Conservation (phyloP, 2,113 vertebrate genomes). For the Dasypus novemcinctus region DNA sequence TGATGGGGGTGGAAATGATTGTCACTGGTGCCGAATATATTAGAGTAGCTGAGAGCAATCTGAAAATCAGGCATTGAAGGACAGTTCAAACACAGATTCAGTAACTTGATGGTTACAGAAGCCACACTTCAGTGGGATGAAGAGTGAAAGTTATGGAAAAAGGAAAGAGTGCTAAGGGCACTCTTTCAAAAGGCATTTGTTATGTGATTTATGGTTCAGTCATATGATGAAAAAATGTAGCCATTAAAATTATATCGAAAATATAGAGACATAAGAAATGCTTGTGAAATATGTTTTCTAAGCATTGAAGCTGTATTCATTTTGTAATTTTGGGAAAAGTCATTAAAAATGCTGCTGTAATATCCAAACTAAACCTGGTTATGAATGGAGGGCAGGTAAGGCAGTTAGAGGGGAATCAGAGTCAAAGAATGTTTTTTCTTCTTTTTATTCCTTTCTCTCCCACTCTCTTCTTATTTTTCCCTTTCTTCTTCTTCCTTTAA, state of each 20-base stretch:
- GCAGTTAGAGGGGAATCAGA: not conserved
- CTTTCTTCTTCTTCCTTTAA: not conserved
- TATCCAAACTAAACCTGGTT: not conserved
- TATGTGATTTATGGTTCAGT: not conserved
- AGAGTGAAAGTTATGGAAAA: not conserved
- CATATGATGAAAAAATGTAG: not conserved
- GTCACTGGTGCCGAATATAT: not conserved
- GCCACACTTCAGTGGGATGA: not conserved
- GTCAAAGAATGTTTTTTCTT: not conserved
- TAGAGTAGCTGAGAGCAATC: not conserved
- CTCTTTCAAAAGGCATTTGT: not conserved
- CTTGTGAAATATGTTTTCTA: not conserved
- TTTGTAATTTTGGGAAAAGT: not conserved
- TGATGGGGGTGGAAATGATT: not conserved
- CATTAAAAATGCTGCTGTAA: not conserved
- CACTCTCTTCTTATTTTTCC: not conserved
- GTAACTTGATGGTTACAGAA: not conserved
- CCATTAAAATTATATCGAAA: not conserved
- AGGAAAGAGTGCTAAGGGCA: not conserved
- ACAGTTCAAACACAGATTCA: not conserved
- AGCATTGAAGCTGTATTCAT: not conserved
- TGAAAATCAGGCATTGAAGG: not conserved
- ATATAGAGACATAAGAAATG: not conserved
- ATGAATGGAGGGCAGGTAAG: not conserved
- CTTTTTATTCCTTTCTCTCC: not conserved